Percentiles rank a stretch among this genome's conserved stretches.
phyloP scores from a whole-genome alignment of 1,140 invertebrate species.

The Thaumetopoea pityocampa region DNA sequence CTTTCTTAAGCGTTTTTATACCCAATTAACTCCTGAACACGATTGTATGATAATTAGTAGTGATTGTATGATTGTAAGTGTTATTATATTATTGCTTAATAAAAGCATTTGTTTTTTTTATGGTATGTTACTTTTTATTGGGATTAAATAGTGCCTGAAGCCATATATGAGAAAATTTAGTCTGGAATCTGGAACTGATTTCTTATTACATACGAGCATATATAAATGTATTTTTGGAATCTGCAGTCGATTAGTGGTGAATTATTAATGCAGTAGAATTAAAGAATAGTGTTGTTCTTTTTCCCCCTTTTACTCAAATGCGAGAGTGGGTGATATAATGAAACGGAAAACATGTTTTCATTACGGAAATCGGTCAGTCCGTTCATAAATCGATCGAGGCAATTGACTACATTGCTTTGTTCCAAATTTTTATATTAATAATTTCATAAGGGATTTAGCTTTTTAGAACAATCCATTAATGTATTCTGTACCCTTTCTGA shows the following conservation, averaged over 20 bases:
- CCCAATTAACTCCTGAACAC: no score
- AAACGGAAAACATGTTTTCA: constrained; percentile 1
- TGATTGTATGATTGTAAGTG: no score
- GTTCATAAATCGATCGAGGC: constrained; percentile 6
- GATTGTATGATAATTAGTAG: no score
- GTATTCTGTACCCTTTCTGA: background rate
- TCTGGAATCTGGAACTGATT: no score
- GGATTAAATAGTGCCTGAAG: no score
- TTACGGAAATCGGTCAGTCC: constrained; percentile 4
- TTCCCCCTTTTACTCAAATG: background rate
- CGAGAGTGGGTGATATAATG: background rate
- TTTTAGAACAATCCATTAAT: constrained; percentile 1
- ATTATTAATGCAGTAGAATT: constrained; percentile 2
- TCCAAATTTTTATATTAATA: constrained; percentile 1
- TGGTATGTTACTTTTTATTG: no score
- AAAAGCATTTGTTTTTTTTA: no score
- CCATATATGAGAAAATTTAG: no score
- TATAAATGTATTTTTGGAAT: no score
- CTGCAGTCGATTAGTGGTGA: background rate
- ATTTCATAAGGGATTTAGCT: background rate
- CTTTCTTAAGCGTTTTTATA: no score
- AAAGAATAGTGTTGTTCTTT: background rate
- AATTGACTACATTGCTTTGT: constrained; percentile 10
- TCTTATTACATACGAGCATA: no score
- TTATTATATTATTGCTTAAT: no score